Percentiles rank a stretch among this genome's conserved stretches.
Conservation (phyloP, 2,113 vertebrate genomes). For the Prunella himalayana region DNA sequence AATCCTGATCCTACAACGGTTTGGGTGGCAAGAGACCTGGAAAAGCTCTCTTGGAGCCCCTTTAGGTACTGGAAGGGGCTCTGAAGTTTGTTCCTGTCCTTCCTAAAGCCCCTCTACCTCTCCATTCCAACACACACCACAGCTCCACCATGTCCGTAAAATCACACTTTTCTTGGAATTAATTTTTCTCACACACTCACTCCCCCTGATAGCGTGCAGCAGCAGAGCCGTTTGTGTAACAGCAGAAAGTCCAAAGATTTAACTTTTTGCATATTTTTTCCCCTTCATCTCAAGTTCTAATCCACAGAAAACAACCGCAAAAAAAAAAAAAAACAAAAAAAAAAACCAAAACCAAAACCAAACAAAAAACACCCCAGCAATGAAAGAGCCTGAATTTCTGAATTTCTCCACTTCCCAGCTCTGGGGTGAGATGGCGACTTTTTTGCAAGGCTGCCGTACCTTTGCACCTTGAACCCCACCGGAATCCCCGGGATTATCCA, state of each 20-base stretch:
- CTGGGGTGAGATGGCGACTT: no score
- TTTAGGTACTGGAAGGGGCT: neutral
- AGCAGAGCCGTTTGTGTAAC: neutral
- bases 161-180: accelerated
- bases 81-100: no score
- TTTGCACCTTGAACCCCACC: no score
- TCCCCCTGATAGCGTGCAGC: neutral
- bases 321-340: no score
- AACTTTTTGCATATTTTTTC: accelerated
- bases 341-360: no score
- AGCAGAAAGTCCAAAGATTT: neutral
- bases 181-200: accelerated
- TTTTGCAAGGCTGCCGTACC: neutral
- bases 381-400: neutral
- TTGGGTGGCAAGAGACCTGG: no score
- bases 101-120: accelerated
- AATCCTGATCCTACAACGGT: accelerated
- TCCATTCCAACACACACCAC: neutral
- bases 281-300: neutral
- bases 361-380: no score
- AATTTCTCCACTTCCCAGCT: neutral
- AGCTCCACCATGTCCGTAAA: accelerated
- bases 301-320: neutral
- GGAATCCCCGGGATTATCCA: no score
- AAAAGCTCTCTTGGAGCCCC: neutral